Conservation (phyloP, 2,888 invertebrate species). For the Drosophila mulleri region DNA sequence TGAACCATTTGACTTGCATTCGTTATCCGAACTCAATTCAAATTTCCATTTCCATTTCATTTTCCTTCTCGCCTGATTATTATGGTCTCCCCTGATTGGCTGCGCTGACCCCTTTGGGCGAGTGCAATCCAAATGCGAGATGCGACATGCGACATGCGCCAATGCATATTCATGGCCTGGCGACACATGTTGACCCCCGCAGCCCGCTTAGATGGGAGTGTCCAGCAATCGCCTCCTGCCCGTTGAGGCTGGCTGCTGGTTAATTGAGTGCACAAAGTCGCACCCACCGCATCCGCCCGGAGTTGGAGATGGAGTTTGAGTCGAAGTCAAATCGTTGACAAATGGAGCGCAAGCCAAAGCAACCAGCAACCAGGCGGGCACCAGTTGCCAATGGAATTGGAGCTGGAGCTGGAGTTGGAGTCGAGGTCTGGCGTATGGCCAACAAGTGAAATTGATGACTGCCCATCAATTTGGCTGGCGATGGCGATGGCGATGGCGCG, state of each 20-base stretch:
- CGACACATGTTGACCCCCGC: slow-evolving; percentile 15
- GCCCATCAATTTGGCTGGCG: slow-evolving; percentile 73
- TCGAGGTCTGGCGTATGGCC: slow-evolving; percentile 41
- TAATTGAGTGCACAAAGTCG: slow-evolving; percentile 61
- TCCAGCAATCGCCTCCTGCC: neutral
- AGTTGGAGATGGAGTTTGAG: slow-evolving; percentile 8
- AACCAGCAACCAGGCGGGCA: slow-evolving; percentile 22
- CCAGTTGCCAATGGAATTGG: slow-evolving; percentile 14
- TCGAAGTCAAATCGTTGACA: slow-evolving; percentile 52
- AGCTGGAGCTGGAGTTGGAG: neutral
- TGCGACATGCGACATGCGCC: neutral
- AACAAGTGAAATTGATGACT: slow-evolving; percentile 79
- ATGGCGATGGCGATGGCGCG: slow-evolving; percentile 42
- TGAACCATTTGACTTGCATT: neutral
- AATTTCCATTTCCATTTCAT: neutral
- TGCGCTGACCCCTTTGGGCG: neutral
- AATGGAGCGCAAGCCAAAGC: slow-evolving; percentile 45
- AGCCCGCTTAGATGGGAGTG: neutral
- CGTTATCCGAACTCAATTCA: neutral
- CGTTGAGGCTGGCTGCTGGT: slow-evolving; percentile 30
- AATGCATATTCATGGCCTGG: slow-evolving; percentile 12
- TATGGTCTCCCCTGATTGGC: slow-evolving; percentile 18
- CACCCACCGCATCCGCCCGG: slow-evolving; percentile 47
- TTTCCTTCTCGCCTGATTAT: neutral
- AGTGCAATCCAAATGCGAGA: slow-evolving; percentile 10